Conservation (phyloP, 1,140 invertebrate genomes). For the Lepidostoma basale region DNA sequence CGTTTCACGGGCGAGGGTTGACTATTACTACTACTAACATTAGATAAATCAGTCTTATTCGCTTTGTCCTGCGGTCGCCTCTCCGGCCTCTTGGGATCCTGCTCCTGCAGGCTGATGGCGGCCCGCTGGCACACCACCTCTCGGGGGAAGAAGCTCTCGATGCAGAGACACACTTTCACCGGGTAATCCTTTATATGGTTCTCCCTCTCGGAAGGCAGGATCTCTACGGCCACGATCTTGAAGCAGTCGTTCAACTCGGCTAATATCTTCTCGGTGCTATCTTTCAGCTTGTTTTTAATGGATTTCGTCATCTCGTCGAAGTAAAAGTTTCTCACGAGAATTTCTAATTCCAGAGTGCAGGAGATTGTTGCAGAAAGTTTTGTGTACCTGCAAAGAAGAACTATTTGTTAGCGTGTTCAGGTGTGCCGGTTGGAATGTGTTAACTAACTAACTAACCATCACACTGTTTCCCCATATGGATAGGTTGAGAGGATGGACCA, state of each 20-base stretch:
- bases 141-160: conserved; percentile 50
- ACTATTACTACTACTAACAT: conserved; percentile 52
- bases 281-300: conserved; percentile 58
- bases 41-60: conserved; percentile 61
- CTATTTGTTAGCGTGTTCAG: too few relatives aligned
- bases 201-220: conserved; percentile 57
- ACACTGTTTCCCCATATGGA: too few relatives aligned
- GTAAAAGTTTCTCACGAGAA: conserved; percentile 74
- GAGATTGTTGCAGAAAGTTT: conserved; percentile 80
- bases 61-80: conserved; percentile 53
- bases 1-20: conserved; percentile 49
- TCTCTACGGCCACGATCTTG: conserved; percentile 53
- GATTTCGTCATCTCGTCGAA: conserved; percentile 78
- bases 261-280: conserved; percentile 59
- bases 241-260: conserved; percentile 60
- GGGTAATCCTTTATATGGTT: conserved; percentile 48
- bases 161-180: conserved; percentile 25
- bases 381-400: conserved; percentile 64
- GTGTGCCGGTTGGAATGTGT: too few relatives aligned
- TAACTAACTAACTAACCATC: too few relatives aligned
- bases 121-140: conserved; percentile 61
- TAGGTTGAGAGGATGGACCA: too few relatives aligned
- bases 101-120: conserved; percentile 61
- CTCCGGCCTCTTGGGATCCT: conserved; percentile 48
- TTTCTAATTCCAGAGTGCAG: conserved; percentile 72